Evolutionary conservation across 2,113 vertebrate species (phyloP).

Genomic region (Australoheros scitulus): DNA sequence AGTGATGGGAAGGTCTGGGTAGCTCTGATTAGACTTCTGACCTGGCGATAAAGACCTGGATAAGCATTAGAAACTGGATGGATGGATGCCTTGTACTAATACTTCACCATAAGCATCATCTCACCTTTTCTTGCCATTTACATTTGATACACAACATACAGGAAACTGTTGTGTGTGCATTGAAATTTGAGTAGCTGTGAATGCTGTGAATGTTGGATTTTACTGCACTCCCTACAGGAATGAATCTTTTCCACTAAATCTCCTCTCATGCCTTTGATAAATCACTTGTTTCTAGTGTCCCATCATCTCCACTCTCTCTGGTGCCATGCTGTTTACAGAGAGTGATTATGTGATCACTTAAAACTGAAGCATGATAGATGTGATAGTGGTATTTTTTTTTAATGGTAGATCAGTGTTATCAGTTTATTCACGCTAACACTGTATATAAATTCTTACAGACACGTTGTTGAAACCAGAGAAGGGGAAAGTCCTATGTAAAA

Average conservation of each 20-base stretch:
- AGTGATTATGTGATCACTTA: conserved; percentile 3
- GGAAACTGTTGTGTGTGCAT: conserved; percentile 1
- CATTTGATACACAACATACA: not conserved
- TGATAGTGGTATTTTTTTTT: not conserved
- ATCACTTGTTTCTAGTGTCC: conserved; percentile 19
- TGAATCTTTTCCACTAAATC: conserved; percentile 5
- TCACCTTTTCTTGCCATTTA: not conserved
- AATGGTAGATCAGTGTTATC: not conserved
- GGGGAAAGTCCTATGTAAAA: conserved; percentile 6
- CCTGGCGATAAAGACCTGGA: not conserved
- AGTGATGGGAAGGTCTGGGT: too few relatives aligned
- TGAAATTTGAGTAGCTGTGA: conserved; percentile 27
- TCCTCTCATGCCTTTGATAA: conserved; percentile 22
- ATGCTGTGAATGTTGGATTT: conserved; percentile 29
- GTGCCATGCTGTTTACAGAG: conserved; percentile 35
- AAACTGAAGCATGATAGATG: conserved; percentile 26
- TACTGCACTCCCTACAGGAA: conserved; percentile 2
- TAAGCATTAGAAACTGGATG: not conserved
- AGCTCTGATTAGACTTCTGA: not conserved
- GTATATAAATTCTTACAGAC: not conserved
- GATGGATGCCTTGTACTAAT: not conserved
- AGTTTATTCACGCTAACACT: not conserved
- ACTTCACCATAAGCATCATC: not conserved
- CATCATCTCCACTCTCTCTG: conserved; percentile 10
- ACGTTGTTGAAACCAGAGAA: not conserved